Conservation (phyloP, 2,888 invertebrate genomes). For the Drosophila siamana region DNA sequence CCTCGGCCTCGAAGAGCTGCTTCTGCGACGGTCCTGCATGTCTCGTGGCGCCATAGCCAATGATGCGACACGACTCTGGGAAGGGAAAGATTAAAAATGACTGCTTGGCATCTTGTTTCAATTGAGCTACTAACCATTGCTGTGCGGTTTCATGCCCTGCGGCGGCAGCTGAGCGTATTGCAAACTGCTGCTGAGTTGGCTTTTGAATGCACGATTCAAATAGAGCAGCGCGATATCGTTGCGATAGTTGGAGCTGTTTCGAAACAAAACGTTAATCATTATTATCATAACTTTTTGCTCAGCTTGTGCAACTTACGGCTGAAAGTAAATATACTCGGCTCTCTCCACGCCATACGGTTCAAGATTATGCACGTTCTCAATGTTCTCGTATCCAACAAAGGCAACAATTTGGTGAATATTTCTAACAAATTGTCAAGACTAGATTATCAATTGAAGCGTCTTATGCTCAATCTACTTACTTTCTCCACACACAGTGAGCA, state of each 20-base stretch:
- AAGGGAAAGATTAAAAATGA: neutral
- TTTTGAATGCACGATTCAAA: conserved; percentile 53
- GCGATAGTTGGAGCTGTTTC: conserved; percentile 72
- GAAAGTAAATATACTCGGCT: conserved; percentile 77
- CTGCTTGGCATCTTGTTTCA: neutral
- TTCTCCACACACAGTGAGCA: conserved; percentile 83
- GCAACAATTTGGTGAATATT: conserved; percentile 65
- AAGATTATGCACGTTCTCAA: conserved; percentile 59
- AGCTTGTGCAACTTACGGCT: conserved; percentile 71
- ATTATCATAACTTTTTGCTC: neutral
- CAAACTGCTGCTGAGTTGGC: conserved; percentile 12
- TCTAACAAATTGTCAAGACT: conserved; percentile 50
- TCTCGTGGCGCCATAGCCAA: conserved; percentile 83
- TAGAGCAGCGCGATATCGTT: conserved; percentile 83
- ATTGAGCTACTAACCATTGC: conserved; percentile 63
- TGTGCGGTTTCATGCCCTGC: conserved; percentile 67
- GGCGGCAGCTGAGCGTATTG: conserved; percentile 73
- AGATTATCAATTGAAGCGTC: neutral
- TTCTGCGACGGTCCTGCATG: conserved; percentile 81
- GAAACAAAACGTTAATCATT: neutral
- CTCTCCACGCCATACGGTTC: conserved; percentile 65
- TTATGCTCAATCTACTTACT: conserved; percentile 66
- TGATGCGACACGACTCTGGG: conserved; percentile 77
- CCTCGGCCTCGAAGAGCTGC: conserved; percentile 76
- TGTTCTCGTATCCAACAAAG: conserved; percentile 78